phyloP scores from a whole-genome alignment of 2,797 vertebrate genomes.

The Podarcis siculus region DNA sequence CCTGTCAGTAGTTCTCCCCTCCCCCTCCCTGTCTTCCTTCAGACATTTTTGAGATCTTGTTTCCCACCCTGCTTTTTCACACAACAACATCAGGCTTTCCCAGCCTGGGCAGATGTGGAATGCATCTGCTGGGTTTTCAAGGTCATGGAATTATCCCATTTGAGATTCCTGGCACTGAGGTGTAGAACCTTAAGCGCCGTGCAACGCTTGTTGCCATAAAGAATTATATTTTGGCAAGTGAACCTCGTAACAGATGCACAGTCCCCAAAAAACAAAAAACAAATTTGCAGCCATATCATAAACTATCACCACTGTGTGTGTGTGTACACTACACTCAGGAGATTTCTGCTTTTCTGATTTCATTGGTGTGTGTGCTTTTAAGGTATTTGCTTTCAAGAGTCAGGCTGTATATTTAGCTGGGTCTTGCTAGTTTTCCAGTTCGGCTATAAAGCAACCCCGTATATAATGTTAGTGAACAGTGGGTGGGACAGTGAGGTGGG shows the following conservation, averaged over 20 bases:
- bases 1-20: constrained; percentile 15
- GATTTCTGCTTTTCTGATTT: constrained; percentile 56
- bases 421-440: constrained; percentile 41
- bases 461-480: not conserved
- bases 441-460: not conserved
- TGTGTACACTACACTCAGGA: constrained; percentile 37
- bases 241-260: constrained; percentile 72
- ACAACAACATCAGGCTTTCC: constrained; percentile 81
- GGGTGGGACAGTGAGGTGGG: not conserved
- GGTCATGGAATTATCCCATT: constrained; percentile 86
- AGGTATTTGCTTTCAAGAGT: constrained; percentile 48
- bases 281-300: constrained; percentile 62
- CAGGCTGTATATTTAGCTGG: constrained; percentile 41
- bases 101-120: constrained; percentile 90
- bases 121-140: constrained; percentile 82
- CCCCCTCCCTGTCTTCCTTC: constrained; percentile 46
- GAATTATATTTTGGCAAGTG: constrained; percentile 75
- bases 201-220: constrained; percentile 74
- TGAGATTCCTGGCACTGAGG: constrained; percentile 79
- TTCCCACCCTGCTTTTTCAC: constrained; percentile 73
- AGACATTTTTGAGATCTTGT: constrained; percentile 62
- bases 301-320: constrained; percentile 42
- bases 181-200: constrained; percentile 73
- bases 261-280: constrained; percentile 69
- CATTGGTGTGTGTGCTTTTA: constrained; percentile 16